A percentile compares a stretch with the other conserved stretches of the same genome.
These are phyloP conservation scores for Drosophila lutescens DNA, from an alignment of 2,888 invertebrate genomes.

Conservation along the genomic window DNA sequence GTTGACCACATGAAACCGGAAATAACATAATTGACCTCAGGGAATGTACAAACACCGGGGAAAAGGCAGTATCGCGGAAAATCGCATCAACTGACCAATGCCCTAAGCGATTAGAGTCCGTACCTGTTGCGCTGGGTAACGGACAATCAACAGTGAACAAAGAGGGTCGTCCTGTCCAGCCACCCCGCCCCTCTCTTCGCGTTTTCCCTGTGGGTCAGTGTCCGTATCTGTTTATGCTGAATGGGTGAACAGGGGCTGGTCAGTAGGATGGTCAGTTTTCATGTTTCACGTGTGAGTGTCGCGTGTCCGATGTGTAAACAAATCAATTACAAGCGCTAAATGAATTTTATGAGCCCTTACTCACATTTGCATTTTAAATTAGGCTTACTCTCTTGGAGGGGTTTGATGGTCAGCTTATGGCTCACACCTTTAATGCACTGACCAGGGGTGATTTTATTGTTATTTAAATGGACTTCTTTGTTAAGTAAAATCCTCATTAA, in stretches of 20 bases:
- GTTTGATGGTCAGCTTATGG: constrained; percentile 55
- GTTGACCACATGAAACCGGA: constrained; percentile 70
- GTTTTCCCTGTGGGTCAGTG: constrained; percentile 21
- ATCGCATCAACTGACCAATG: constrained; percentile 75
- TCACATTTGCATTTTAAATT: constrained; percentile 76
- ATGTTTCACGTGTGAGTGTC: constrained; percentile 43
- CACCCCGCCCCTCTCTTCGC: constrained; percentile 26
- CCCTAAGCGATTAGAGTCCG: constrained; percentile 67
- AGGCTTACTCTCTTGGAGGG: constrained; percentile 38
- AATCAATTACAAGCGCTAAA: constrained; percentile 76
- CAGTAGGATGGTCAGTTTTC: constrained; percentile 57
- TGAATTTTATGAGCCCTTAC: constrained; percentile 61
- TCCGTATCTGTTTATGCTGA: constrained; percentile 8
- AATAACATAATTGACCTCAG: constrained; percentile 77
- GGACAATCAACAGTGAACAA: constrained; percentile 13
- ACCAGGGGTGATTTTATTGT: constrained; percentile 68
- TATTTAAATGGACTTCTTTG: constrained; percentile 56
- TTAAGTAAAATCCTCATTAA: constrained; percentile 5
- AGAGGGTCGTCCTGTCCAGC: constrained; percentile 57
- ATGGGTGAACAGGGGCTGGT: constrained; percentile 29
- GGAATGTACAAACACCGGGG: constrained; percentile 49
- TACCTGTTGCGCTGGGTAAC: constrained; percentile 73
- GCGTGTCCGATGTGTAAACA: constrained; percentile 73
- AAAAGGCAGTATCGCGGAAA: constrained; percentile 69
- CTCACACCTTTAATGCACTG: constrained; percentile 56